Conservation (phyloP, 2,797 vertebrate species). For the Pangasius macronema region DNA sequence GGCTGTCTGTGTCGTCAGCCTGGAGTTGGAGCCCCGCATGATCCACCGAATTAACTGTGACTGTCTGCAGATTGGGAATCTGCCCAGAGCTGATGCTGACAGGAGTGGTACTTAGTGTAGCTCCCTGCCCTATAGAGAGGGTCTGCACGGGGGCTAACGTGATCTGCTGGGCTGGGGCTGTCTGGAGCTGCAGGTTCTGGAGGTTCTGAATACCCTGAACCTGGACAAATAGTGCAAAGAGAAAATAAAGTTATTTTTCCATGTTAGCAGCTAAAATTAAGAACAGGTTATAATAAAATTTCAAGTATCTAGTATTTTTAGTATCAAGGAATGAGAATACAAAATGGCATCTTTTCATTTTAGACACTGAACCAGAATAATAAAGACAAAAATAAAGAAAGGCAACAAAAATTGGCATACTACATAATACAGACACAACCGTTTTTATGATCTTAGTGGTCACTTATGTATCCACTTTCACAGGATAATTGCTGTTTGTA, state of each 20-base stretch:
- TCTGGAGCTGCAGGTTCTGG: conserved; percentile 97
- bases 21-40: conserved; percentile 87
- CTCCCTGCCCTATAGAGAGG: conserved; percentile 89
- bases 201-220: conserved; percentile 98
- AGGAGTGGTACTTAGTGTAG: conserved; percentile 80
- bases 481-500: background rate
- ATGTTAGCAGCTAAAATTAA: background rate
- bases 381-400: background rate
- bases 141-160: conserved; percentile 97
- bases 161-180: conserved; percentile 93
- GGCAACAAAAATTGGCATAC: background rate
- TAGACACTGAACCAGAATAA: background rate
- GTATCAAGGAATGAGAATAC: background rate
- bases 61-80: conserved; percentile 97
- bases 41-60: conserved; percentile 93
- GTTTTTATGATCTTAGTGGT: background rate
- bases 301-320: background rate
- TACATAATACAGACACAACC: background rate
- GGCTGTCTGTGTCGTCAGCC: conserved; percentile 84
- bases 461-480: background rate
- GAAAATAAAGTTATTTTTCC: background rate
- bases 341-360: background rate
- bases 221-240: conserved; percentile 47
- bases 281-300: background rate
- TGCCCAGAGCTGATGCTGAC: conserved; percentile 90